Evolutionary conservation across 2,113 vertebrate genomes (phyloP).

Genomic region (Cervus canadensis): DNA sequence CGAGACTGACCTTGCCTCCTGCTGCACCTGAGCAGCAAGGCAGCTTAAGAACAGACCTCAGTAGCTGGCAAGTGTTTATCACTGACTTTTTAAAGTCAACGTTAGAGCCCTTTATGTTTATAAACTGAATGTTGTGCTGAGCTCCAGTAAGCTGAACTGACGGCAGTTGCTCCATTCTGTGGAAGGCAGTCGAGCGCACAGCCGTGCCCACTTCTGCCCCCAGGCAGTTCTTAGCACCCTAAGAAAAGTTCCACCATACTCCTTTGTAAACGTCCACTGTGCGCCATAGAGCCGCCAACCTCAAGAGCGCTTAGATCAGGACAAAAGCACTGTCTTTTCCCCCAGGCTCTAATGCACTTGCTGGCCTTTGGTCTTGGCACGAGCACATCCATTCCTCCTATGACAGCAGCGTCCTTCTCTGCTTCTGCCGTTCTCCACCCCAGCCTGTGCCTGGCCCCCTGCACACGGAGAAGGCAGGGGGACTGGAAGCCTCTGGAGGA

Average conservation of each 20-base stretch:
- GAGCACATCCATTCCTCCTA: no score
- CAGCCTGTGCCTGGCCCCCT: background rate
- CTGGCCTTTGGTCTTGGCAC: background rate
- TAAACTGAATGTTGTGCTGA: background rate
- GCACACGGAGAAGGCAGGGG: background rate
- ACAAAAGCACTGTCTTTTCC: background rate
- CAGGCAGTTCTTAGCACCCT: background rate
- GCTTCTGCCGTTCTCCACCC: background rate
- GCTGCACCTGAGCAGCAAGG: background rate
- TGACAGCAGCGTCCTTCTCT: background rate
- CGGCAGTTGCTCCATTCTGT: fast-evolving
- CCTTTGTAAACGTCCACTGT: background rate
- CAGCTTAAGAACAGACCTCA: background rate
- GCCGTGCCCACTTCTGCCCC: background rate
- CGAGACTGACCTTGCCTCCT: background rate
- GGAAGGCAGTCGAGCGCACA: fast-evolving
- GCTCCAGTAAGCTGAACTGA: background rate
- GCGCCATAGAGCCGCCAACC: background rate
- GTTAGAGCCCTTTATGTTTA: background rate
- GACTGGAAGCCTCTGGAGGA: background rate
- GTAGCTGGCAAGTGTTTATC: background rate
- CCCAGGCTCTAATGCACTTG: background rate
- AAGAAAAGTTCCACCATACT: background rate
- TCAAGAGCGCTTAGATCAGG: background rate
- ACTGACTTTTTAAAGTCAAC: background rate